These are phyloP conservation scores for Caloenas nicobarica DNA, from an alignment of 2,113 vertebrate species.

Conservation along the genomic window DNA sequence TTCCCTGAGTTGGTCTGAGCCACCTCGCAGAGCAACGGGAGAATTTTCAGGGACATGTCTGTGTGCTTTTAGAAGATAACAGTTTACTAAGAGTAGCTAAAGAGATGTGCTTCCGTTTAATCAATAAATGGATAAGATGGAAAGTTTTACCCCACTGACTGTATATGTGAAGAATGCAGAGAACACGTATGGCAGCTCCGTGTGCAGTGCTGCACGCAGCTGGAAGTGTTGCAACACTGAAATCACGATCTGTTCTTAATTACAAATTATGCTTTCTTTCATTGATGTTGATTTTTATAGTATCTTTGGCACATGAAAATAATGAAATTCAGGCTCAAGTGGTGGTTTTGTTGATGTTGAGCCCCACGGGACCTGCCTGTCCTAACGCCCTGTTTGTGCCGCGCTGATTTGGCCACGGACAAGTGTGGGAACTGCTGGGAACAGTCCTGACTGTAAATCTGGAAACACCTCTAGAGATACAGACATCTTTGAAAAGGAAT, in stretches of 20 bases:
- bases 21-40: background rate
- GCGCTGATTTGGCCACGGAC: accelerated
- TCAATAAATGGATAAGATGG: background rate
- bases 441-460: background rate
- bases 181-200: accelerated
- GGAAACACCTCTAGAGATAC: background rate
- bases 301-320: background rate
- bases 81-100: background rate
- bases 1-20: background rate
- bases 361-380: background rate
- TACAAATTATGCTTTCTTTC: background rate
- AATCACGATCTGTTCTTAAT: background rate
- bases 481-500: background rate
- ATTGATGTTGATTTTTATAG: background rate
- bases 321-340: background rate
- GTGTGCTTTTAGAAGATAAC: background rate
- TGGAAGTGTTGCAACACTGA: no score
- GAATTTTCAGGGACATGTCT: background rate
- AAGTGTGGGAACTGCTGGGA: background rate
- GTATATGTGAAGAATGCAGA: background rate
- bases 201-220: background rate
- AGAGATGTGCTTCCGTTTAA: background rate
- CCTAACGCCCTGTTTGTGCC: accelerated
- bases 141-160: background rate
- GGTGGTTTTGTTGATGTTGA: background rate